Percentiles rank a stretch among this genome's conserved stretches.
These are phyloP conservation scores for Tangachromis dhanisi DNA, from an alignment of 2,113 vertebrate genomes.

Conservation along the genomic window DNA sequence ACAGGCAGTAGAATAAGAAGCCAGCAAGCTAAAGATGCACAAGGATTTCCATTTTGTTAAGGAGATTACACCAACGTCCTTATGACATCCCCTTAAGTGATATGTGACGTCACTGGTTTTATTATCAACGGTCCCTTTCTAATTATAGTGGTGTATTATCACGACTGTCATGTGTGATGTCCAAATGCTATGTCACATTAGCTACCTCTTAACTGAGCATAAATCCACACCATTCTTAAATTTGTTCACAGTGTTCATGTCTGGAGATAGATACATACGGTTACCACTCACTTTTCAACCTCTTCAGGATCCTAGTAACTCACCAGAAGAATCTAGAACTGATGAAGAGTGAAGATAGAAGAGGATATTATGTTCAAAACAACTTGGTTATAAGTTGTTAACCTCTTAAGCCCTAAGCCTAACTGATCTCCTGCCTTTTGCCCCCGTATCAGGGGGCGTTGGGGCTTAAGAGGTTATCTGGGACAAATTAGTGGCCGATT, in stretches of 20 bases:
- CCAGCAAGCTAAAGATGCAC: not conserved
- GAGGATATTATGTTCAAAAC: not conserved
- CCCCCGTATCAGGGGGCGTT: not conserved
- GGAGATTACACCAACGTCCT: constrained; percentile 3
- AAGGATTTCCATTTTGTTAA: constrained; percentile 1
- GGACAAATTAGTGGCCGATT: not conserved
- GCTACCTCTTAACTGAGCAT: constrained; percentile 32
- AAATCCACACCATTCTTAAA: constrained; percentile 48
- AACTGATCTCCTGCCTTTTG: not conserved
- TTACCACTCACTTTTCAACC: constrained; percentile 18
- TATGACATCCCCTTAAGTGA: constrained; percentile 38
- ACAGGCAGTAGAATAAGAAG: not conserved
- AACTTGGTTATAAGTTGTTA: not conserved
- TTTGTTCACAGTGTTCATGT: not conserved
- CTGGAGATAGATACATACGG: constrained; percentile 2
- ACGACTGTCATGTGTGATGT: constrained; percentile 43
- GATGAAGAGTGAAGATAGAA: constrained; percentile 6
- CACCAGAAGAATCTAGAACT: constrained; percentile 14
- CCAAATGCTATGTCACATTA: constrained; percentile 22
- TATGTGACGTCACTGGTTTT: constrained; percentile 3
- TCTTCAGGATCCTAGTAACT: constrained; percentile 23
- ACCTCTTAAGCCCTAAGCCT: not conserved
- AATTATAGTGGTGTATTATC: constrained; percentile 59
- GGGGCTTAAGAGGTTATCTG: not conserved
- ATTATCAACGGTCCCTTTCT: constrained; percentile 44